Evolutionary conservation across 2,113 vertebrate species (phyloP).

Genomic region (Austrofundulus limnaeus): DNA sequence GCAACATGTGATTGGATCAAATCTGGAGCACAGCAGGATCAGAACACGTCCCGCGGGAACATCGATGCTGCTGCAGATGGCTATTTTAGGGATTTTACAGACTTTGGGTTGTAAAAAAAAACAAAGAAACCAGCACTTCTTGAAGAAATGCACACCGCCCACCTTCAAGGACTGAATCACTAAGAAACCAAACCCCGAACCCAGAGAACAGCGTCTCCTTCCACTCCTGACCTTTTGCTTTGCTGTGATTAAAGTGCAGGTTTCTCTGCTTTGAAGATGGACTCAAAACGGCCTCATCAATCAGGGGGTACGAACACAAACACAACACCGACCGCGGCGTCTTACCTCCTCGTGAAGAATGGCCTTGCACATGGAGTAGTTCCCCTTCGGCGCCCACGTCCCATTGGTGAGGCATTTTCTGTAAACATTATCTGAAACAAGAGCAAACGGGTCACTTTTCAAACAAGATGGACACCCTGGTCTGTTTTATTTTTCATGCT

Average conservation of each 20-base stretch:
- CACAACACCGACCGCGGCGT: neutral
- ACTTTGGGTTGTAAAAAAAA: neutral
- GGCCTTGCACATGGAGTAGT: conserved; percentile 77
- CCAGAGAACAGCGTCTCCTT: conserved; percentile 6
- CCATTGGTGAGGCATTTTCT: conserved; percentile 65
- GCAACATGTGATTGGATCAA: conserved; percentile 16
- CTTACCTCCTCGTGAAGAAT: conserved; percentile 72
- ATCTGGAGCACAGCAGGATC: conserved; percentile 36
- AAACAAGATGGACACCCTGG: neutral
- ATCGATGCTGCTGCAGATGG: neutral
- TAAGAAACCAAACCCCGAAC: conserved; percentile 10
- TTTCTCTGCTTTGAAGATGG: too few relatives aligned
- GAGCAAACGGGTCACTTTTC: neutral
- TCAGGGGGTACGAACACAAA: conserved; percentile 6
- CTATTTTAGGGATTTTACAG: conserved; percentile 19
- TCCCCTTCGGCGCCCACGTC: conserved; percentile 73
- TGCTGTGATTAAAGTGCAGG: conserved; percentile 21
- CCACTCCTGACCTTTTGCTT: neutral
- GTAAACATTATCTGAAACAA: conserved; percentile 68
- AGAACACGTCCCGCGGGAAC: conserved; percentile 7
- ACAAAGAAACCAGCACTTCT: too few relatives aligned
- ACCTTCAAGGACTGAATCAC: conserved; percentile 7
- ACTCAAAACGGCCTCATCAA: conserved; percentile 19
- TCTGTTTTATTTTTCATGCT: too few relatives aligned
- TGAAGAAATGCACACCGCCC: neutral